A percentile compares a stretch with the other conserved stretches of the same genome.
Evolutionary conservation across 2,113 vertebrate genomes (phyloP).

Genomic region (Oncorhynchus keta): DNA sequence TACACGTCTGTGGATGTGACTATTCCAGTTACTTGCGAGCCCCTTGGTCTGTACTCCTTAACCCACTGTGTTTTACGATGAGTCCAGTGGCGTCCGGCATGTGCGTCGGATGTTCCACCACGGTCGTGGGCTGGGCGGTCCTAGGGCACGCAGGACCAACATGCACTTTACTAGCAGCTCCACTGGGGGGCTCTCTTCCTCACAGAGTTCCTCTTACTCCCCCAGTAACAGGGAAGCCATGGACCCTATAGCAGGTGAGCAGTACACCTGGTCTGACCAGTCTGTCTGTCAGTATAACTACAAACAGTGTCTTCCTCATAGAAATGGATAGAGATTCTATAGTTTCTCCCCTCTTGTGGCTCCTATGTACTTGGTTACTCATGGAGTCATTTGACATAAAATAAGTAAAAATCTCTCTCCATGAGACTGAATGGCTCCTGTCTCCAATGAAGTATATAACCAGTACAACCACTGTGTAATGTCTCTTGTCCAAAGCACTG

Average conservation of each 20-base stretch:
- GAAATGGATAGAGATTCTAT: background rate
- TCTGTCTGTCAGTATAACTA: background rate
- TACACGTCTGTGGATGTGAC: background rate
- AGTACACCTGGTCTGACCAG: background rate
- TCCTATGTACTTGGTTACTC: background rate
- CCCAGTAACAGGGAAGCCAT: constrained; percentile 99
- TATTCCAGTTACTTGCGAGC: too few species aligned
- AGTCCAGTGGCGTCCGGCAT: constrained; percentile 97
- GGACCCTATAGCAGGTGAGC: constrained; percentile 97
- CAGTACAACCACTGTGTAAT: background rate
- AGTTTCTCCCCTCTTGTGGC: background rate
- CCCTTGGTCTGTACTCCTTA: constrained; percentile 74
- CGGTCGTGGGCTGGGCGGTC: constrained; percentile 91
- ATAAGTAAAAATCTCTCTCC: too few species aligned
- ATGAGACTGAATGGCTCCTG: too few species aligned
- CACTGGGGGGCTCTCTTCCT: constrained; percentile 91
- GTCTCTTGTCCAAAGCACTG: background rate
- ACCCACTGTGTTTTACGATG: constrained; percentile 79
- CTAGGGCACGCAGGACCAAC: constrained; percentile 96
- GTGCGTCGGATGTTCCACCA: constrained; percentile 99
- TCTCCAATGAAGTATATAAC: too few species aligned
- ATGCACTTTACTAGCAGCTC: constrained; percentile 99
- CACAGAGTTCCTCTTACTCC: constrained; percentile 98
- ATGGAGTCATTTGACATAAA: too few species aligned
- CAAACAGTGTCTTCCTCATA: background rate